Evolutionary conservation across 2,113 vertebrate genomes (phyloP).

Genomic region (Rynchops niger): DNA sequence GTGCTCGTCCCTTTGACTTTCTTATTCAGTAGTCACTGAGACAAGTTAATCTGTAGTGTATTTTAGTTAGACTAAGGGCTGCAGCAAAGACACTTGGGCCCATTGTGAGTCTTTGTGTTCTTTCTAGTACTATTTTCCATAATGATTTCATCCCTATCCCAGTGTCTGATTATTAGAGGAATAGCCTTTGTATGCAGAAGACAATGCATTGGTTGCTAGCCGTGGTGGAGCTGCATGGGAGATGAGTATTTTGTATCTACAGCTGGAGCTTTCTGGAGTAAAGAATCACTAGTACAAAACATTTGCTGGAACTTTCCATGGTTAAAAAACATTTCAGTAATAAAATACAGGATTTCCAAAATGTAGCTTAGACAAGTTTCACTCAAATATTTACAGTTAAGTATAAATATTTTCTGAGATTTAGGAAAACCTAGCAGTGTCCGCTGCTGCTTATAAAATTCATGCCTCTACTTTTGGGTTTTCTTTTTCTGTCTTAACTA

Average conservation of each 20-base stretch:
- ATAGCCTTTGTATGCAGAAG: background rate
- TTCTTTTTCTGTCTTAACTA: background rate
- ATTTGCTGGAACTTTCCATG: background rate
- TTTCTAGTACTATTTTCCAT: background rate
- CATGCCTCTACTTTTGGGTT: background rate
- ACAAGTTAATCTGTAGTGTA: background rate
- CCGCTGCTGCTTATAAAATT: background rate
- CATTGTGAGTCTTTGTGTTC: background rate
- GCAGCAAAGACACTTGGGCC: background rate
- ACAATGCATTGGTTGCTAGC: conserved; percentile 33
- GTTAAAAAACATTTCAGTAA: background rate
- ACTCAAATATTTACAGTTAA: background rate
- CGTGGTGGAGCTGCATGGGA: background rate
- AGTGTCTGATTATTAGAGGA: background rate
- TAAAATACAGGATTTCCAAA: background rate
- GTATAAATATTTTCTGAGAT: background rate
- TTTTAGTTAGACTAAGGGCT: background rate
- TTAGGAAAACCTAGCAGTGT: background rate
- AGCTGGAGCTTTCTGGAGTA: conserved; percentile 18
- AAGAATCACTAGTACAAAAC: background rate
- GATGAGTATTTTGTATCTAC: background rate
- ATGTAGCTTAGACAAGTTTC: background rate
- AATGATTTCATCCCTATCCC: conserved; percentile 7
- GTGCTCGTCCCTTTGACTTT: background rate
- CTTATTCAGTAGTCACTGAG: background rate